Conservation (phyloP, 2,113 vertebrate species). For the Oryzias melastigma region DNA sequence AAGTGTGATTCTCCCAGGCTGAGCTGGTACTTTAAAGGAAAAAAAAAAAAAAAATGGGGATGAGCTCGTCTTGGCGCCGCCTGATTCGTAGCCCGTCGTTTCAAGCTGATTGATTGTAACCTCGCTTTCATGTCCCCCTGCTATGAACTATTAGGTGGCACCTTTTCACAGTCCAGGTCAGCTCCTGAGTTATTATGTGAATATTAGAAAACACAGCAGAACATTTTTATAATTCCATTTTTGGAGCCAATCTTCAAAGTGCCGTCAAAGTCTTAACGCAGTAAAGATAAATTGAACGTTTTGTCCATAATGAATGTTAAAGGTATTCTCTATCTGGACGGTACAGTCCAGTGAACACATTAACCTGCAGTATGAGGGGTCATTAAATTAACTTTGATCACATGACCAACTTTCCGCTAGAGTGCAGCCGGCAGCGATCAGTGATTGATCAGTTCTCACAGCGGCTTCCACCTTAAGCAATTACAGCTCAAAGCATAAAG, state of each 20-base stretch:
- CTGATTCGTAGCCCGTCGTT: slow-evolving; percentile 29
- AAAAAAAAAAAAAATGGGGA: slow-evolving; percentile 3
- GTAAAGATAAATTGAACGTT: slow-evolving; percentile 47
- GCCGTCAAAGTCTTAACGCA: slow-evolving; percentile 51
- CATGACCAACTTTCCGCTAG: slow-evolving; percentile 23
- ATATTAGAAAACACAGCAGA: slow-evolving; percentile 50
- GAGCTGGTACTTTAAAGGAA: slow-evolving; percentile 34
- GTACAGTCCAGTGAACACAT: slow-evolving; percentile 57
- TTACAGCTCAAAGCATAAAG: not conserved
- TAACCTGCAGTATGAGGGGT: slow-evolving; percentile 43
- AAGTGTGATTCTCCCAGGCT: slow-evolving; percentile 64
- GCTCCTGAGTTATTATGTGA: slow-evolving; percentile 33
- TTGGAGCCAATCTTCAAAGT: slow-evolving; percentile 48
- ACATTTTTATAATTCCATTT: slow-evolving; percentile 43
- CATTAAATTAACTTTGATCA: slow-evolving; percentile 50
- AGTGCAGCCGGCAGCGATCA: slow-evolving; percentile 11
- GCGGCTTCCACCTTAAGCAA: not conserved
- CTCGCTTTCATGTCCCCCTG: slow-evolving; percentile 26
- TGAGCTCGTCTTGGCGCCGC: slow-evolving; percentile 11
- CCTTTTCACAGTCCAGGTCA: slow-evolving; percentile 24
- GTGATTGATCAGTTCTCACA: slow-evolving; percentile 11
- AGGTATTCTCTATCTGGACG: slow-evolving; percentile 55
- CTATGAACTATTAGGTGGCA: slow-evolving; percentile 27
- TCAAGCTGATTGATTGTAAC: slow-evolving; percentile 26
- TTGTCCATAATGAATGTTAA: slow-evolving; percentile 47